Base-by-base conservation (phyloP, 2,797 vertebrate genomes). In the Chromis chromis region DNA sequence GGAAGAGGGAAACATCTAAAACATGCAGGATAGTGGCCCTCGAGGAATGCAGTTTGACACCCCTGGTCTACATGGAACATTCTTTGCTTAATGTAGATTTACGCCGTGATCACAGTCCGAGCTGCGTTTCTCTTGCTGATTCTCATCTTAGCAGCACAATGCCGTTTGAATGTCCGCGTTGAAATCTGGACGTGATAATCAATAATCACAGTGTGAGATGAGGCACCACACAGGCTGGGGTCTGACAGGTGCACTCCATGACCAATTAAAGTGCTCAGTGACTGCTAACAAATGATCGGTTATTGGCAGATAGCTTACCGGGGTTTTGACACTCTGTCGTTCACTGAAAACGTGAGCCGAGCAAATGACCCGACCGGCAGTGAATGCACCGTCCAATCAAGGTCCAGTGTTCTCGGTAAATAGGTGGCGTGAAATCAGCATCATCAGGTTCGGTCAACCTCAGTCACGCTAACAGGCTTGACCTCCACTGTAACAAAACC, bases 101-200 rank as follows among this genome's bases (percentile, higher is more conserved):
- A 88, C 72, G 69, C n/a, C n/a, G n/a, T n/a, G n/a, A n/a, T n/a
- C n/a, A n/a, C n/a, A n/a, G n/a, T n/a, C n/a, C n/a, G 80, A 79
- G 75, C 42, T 24, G 36, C 40, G 12, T 61, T 25, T 76, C 70
- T 78, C 64, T 59, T 21, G 61, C 57, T 62, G 60, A 28, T 76
- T 74, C 63, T 73, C 48, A 59, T 79, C 62, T 68, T 63, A 55
- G 70, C 71, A 46, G 62, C 27, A 42, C 70, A 65, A 61, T 22
- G 33, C 49, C 31, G 64, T 64, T 81, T 86, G 52, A 78, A 77
- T 54, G 78, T 80, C 66, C 81, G 58, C 25, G 65, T 24, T 81
- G 79, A 74, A 85, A 79, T 86, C 71, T 78, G 74, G 88, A 91
- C 78, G 64, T 55, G 68, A 81, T 81, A 72, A 90, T 92, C 92